Evolutionary conservation across 2,797 vertebrate species (phyloP), one percentile per base, ranked within the genome.

Genomic region (Tolypeutes matacus): DNA sequence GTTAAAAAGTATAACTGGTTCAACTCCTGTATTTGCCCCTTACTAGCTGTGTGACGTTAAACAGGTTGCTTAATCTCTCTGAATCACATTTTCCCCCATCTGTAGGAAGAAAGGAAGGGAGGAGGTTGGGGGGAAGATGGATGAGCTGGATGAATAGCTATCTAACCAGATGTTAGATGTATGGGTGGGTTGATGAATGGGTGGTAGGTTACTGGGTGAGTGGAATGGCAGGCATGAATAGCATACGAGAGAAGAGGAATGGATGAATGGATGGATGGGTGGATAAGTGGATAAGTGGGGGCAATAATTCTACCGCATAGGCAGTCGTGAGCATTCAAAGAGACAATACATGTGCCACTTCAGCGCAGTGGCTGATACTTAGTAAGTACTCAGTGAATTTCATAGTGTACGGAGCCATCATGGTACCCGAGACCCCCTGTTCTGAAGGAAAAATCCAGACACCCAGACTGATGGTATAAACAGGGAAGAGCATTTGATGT

Each of bases 11-110:
- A 21, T 34, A 36, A 53, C 36, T 75, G 49, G 27, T 31, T 88
- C n/a, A 2, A 2, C 84, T 80, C 31, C 23, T 6, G 8, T 49
- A 27, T 62, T 88, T 53, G 77, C 64, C 1, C 21, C 78, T 46
- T n/a, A 3, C 72, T 17, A 13, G 65, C 91, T 97, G 34, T 85
- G 93, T 90, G 85, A 58, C 2, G 5, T 53, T 23, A 23, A 51
- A 73, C 65, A 46, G 64, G 56, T 69, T 65, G 67, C 77, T 80
- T 83, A n/a, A 62, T 82, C 85, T 95, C 93, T 94, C 95, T 92
- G 94, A 88, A 80, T 70, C 31, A 31, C 46, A 2, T 73, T 88
- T 88, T 4, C 39, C 42, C 17, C 29, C 31, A n/a, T 13, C 36
- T 46, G 14, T n/a, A 49, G 49, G 78, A 70, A 67, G 70, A 36